phyloP scores from a whole-genome alignment of 1,140 invertebrate species.

The Homalodisca vitripennis region DNA sequence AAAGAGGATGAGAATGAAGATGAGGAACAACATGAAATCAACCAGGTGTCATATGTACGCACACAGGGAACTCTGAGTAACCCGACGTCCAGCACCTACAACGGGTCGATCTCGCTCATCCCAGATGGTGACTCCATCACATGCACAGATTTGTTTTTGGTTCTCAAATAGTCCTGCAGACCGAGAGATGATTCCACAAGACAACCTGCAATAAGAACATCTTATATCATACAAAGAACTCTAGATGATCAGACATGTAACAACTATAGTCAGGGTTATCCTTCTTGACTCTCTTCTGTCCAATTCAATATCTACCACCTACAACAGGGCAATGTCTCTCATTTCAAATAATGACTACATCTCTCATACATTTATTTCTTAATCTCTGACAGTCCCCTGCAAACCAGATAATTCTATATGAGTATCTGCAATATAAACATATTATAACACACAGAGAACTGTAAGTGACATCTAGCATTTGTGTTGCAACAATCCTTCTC shows the following conservation, averaged over 20 bases:
- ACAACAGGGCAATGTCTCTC: too few relatives aligned
- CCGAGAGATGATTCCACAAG: constrained; percentile 78
- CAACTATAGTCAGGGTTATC: neutral
- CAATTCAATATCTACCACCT: too few relatives aligned
- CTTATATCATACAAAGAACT: constrained; percentile 29
- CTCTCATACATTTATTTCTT: too few relatives aligned
- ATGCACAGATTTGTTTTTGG: constrained; percentile 76
- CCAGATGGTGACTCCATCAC: constrained; percentile 78
- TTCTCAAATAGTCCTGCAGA: constrained; percentile 81
- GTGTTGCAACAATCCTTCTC: too few relatives aligned
- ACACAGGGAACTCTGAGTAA: constrained; percentile 17
- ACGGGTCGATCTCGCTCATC: constrained; percentile 59
- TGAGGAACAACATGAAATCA: constrained; percentile 12
- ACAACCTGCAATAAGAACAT: constrained; percentile 61
- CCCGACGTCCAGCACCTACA: neutral
- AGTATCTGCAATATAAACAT: too few relatives aligned
- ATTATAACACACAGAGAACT: too few relatives aligned
- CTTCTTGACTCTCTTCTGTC: neutral
- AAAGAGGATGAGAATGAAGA: constrained; percentile 20
- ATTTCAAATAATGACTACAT: too few relatives aligned
- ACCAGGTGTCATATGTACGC: constrained; percentile 7
- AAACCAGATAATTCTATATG: too few relatives aligned
- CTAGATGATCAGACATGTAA: neutral
- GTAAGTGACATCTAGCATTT: too few relatives aligned
- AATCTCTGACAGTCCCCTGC: too few relatives aligned